Conservation (phyloP, 1,140 invertebrate genomes). For the Metopolophium dirhodum region DNA sequence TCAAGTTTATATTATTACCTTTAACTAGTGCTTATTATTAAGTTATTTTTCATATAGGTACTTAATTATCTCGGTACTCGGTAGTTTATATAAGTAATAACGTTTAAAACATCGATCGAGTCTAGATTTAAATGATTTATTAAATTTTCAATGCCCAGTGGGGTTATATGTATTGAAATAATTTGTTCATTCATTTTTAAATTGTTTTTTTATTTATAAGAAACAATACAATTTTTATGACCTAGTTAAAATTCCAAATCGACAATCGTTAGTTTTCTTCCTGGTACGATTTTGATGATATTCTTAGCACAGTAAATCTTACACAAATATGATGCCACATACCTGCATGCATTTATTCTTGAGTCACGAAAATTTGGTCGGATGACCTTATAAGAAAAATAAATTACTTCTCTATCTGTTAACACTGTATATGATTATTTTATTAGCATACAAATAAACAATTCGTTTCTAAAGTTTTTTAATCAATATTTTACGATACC, state of each 20-base stretch:
- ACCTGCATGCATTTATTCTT: neutral
- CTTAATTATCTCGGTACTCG: neutral
- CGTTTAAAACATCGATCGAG: neutral
- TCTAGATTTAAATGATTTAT: neutral
- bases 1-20: neutral
- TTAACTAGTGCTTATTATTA: neutral
- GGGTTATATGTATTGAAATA: neutral
- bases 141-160: neutral
- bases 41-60: neutral
- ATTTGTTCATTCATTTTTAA: neutral
- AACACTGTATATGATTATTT: neutral
- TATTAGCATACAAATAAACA: neutral
- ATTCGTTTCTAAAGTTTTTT: neutral
- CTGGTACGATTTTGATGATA: neutral
- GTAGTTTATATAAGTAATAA: neutral
- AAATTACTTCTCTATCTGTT: constrained; percentile 11
- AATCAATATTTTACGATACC: constrained; percentile 11
- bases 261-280: neutral
- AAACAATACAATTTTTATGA: neutral
- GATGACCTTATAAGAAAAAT: constrained; percentile 28
- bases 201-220: neutral
- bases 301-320: neutral
- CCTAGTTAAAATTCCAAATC: neutral
- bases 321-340: neutral
- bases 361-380: neutral